These are phyloP conservation scores for Furnarius figulus DNA, from an alignment of 2,113 vertebrate species.

Conservation along the genomic window DNA sequence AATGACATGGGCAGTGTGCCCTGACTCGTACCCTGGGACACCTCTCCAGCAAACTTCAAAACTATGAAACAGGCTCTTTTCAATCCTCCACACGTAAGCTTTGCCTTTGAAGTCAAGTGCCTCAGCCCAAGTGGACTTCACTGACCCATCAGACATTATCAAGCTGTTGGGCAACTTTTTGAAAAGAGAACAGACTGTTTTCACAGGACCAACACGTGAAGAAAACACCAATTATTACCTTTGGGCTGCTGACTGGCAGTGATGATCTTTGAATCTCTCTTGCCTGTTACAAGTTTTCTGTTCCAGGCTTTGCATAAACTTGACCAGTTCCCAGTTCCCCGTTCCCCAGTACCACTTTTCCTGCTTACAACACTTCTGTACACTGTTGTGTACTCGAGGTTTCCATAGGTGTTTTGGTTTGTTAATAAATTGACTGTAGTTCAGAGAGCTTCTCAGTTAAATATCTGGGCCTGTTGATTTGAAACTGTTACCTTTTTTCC, in stretches of 20 bases:
- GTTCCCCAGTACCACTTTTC: not conserved
- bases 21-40: not conserved
- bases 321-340: not conserved
- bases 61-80: not conserved
- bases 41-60: not conserved
- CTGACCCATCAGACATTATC: not conserved
- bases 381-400: not conserved
- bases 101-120: not conserved
- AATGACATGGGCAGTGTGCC: not conserved
- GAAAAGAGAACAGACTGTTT: not conserved
- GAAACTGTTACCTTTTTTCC: not conserved
- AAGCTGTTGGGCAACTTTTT: not conserved
- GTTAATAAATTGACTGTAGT: not conserved
- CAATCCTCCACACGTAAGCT: not conserved
- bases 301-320: not conserved
- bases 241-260: not conserved
- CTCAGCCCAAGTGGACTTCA: not conserved
- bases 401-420: not conserved
- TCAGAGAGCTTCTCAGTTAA: not conserved
- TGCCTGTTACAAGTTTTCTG: not conserved
- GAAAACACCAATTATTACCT: not conserved
- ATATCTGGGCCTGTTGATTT: not conserved
- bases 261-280: not conserved
- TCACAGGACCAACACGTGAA: not conserved
- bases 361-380: too few species aligned